phyloP scores from a whole-genome alignment of 2,113 vertebrate genomes.

The Eonycteris spelaea region DNA sequence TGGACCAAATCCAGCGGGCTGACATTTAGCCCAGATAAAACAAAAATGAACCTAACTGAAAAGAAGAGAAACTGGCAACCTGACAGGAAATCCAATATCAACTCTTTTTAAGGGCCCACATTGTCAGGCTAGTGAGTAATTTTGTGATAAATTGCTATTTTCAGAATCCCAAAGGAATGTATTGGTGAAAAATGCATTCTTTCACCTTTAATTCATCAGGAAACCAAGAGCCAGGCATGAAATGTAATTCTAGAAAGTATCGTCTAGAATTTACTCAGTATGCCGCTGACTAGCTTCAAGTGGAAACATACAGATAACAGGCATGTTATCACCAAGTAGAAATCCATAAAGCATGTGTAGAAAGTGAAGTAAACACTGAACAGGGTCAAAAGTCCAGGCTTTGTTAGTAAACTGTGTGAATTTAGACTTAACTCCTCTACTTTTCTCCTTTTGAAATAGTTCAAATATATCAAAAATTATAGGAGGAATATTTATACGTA shows the following conservation, averaged over 20 bases:
- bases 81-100: conserved; percentile 50
- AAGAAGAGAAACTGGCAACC: conserved; percentile 31
- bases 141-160: conserved; percentile 48
- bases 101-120: neutral
- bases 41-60: conserved; percentile 21
- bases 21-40: conserved; percentile 20
- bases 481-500: neutral
- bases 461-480: neutral
- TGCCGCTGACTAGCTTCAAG: neutral
- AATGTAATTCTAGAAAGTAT: conserved; percentile 47
- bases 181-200: conserved; percentile 45
- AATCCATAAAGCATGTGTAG: neutral
- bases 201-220: conserved; percentile 23
- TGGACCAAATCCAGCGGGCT: conserved; percentile 18
- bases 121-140: conserved; percentile 49
- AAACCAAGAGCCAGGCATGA: conserved; percentile 45
- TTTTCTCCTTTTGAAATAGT: neutral
- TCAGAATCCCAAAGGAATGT: conserved; percentile 27
- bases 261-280: conserved; percentile 4
- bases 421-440: neutral
- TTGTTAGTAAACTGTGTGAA: neutral
- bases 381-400: neutral
- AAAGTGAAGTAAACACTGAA: neutral
- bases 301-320: neutral
- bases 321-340: neutral